Evolutionary conservation across 2,888 invertebrate genomes (phyloP), one percentile per base, ranked within the genome.

Genomic region (Oxytorus armatus): DNA sequence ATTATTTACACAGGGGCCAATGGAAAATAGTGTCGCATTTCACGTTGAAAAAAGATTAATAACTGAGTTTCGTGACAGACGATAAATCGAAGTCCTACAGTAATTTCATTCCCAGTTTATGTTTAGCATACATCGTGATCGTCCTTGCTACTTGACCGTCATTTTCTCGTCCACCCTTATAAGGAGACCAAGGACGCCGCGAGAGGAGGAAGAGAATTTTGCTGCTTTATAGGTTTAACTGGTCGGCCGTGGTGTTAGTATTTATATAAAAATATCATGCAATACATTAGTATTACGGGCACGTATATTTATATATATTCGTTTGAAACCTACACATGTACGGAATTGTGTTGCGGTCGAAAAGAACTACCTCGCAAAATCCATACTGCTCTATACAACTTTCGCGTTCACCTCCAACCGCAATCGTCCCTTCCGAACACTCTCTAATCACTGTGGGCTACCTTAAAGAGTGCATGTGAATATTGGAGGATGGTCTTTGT

Each of bases 291-390:
- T 8, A 25, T 25, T n/a, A 18, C 8, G 21, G 3, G 14, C 5
- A 49, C 23, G 7, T n/a, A 1, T 7, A 7, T 51, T 8, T 21
- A 23, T 55, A 55, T 57, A 44, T 44, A n/a, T 44, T 18, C 39
- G 55, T 29, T 25, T 10, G 18, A n/a, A 57, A 4, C 57, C 5
- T 16, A 69, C 8, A 53, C 10, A 51, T 44, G 29, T n/a, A n/a
- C n/a, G n/a, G 33, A 75, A 68, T 59, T 23, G 57, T 68, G 75
- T 68, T 72, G 77, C 63, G 70, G 72, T 55, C 44, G 77, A 49
- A 77, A 77, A 63, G 72, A 77, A 72, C 68, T 70, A 36, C 36
- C 55, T 8, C 18, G 63, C 18, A 70, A 77, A 77, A 61, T 70
- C 77, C n/a, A n/a, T n/a, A 55, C 70, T 61, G 8, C 42, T 53